Base-by-base conservation (phyloP, 2,888 invertebrate species). In the Arctia plantaginis region DNA sequence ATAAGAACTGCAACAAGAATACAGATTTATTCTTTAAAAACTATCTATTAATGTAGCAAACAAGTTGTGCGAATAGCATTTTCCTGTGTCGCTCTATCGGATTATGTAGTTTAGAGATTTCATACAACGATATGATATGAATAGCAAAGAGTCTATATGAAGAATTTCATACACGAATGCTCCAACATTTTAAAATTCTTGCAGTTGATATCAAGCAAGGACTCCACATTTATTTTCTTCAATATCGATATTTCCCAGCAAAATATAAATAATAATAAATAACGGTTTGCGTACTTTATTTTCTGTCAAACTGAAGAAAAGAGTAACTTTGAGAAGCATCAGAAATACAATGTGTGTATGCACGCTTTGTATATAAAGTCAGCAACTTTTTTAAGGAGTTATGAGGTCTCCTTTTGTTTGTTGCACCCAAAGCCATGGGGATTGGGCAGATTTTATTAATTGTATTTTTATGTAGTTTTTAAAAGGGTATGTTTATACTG, bases 31-130 rank as follows among this genome's bases (percentile, higher is more conserved):
- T 66, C 72, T 73, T 69, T 66, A 33, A 41, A 69, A 66, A 73
- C 65, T 64, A 39, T 47, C 35, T 67, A 20, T 44, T 62, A 66
- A 71, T 66, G 27, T 44, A 64, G 71, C 59, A 41, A 30, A 62
- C 35, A 41, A 70, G 33, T 71, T 74, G 59, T 65, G 13, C n/a
- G 55, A 65, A 41, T 65, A 69, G n/a, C 69, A 55, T 47, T 71
- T 74, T 71, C 35, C 67, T 74, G 67, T 70, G n/a, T 62, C 66
- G 62, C 59, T 59, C 33, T 74, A 71, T 74, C 47, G 47, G 71
- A 74, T 74, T 71, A 39, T 27, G 59, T 33, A 44, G 70, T 70
- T 44, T 70, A 70, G 41, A 64, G 41, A 41, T 30, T 35, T 44
- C 30, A 47, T 67, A 47, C 67, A 67, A 44, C 27, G n/a, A 27